Evolutionary conservation across 2,797 vertebrate genomes (phyloP), one percentile per base, ranked within the genome.

Genomic region (Coregonus sp.): DNA sequence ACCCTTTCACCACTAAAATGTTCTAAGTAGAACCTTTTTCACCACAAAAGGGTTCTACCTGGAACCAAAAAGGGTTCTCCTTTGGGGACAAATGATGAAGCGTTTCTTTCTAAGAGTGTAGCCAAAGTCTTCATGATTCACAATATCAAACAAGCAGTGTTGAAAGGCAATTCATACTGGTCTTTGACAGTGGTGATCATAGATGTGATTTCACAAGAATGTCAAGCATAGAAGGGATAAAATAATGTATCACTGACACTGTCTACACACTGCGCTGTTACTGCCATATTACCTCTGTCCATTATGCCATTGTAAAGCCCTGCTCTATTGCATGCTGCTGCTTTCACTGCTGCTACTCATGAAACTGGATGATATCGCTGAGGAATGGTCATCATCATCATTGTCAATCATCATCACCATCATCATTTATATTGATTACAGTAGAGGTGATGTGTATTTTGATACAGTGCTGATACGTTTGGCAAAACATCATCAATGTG

Each of bases 141-240:
- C 6, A 33, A 37, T 6, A 4, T 68, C 33, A 70, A 70, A 25
- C 72, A 20, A 37, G 72, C 54, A 35, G 37, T 37, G 72, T 73
- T 61, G 72, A 31, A 37, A 59, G 51, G 72, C 54, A 73, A 73
- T 51, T 31, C 50, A 52, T 47, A 72, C 50, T n/a, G 70, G 15
- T 72, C 51, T 54, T 56, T 52, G 70, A 20, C 70, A 11, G 25
- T 52, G 20, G 35, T 50, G 20, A 16, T 59, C 15, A 59, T 59
- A 18, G 54, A 18, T 59, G 16, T 20, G 56, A 59, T 5, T 20
- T 59, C 18, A 18, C 56, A 59, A 59, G 54, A 56, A 56, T 37
- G 33, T 68, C 29, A 37, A 33, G 63, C 14, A 20, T 3, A 18
- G 33, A 18, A n/a, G 4, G 18, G 67, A 69, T 66, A 66, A 1